Base-by-base conservation (phyloP, 1,140 invertebrate genomes). In the Lanistes nyassanus region DNA sequence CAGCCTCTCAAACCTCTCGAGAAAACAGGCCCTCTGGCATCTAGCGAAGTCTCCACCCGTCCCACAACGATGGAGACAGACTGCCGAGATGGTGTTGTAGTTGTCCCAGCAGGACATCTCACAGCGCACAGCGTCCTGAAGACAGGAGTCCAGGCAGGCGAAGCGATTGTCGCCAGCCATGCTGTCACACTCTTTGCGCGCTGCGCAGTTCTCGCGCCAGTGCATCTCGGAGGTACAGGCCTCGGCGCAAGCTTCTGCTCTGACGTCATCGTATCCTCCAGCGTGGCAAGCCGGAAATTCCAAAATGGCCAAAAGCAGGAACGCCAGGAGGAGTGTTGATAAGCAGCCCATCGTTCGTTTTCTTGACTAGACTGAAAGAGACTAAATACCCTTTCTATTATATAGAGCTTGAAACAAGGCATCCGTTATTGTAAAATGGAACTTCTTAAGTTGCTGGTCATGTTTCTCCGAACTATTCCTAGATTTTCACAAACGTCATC, bases 181-280 rank as follows among this genome's bases (percentile, higher is more conserved):
- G 19, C 21, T 51, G 53, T 36, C 9, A 51, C 68, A 70, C 29
- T 29, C 51, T 31, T 56, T 70, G 6, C 36, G 5, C 51, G 21
- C 26, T 19, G 68, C 68, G 51, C 68, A 70, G 68, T 53, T 70
- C 13, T 70, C 68, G 9, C 42, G 42, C 68, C 68, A 70, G 9
- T 70, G 68, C 51, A 70, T 70, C 47, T 31, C 68, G 42, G 34
- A 42, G 13, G 53, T 11, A n/a, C 68, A 70, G 11, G 68, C 68
- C 68, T 34, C 68, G 4, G 51, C 68, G 23, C 68, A 70, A 42
- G 55, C 31, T 56, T 70, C 68, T 31, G 68, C 51, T 56, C 68
- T 51, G 21, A 42, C 26, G 29, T 70, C 68, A 34, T 55, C 19
- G 19, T 56, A 34, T 13, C 42, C 19, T 16, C 19, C 42, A 16